Conservation (phyloP, 2,888 invertebrate species). For the Dryobotodes eremita region DNA sequence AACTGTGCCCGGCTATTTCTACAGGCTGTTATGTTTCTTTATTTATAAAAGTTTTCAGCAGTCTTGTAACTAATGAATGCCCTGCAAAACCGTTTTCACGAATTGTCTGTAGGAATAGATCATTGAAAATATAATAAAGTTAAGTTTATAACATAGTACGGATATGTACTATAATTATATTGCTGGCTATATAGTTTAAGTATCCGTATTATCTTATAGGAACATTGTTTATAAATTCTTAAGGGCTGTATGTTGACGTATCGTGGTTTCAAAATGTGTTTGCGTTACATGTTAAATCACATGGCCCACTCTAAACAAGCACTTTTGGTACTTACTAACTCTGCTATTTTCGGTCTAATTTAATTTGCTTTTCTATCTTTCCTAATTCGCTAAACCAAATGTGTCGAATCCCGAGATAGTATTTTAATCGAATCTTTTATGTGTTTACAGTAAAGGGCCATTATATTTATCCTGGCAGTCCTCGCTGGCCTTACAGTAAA, state of each 20-base stretch:
- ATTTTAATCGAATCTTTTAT: neutral
- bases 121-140: neutral
- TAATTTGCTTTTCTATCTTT: neutral
- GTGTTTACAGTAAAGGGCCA: conserved; percentile 47
- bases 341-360: neutral
- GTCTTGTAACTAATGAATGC: neutral
- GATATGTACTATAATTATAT: no score
- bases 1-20: neutral
- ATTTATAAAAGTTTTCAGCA: no score
- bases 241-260: neutral
- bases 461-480: conserved; percentile 23
- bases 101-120: neutral
- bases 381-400: neutral
- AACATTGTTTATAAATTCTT: neutral
- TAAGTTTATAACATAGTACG: neutral
- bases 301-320: neutral
- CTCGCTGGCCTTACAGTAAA: conserved; percentile 21
- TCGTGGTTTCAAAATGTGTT: neutral
- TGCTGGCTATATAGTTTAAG: no score
- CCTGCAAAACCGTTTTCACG: neutral
- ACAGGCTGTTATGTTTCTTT: neutral
- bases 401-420: neutral
- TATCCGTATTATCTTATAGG: no score
- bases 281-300: neutral
- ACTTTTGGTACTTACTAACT: no score